Base-by-base conservation (phyloP, 2,888 invertebrate species). In the Sesamia inferens region DNA sequence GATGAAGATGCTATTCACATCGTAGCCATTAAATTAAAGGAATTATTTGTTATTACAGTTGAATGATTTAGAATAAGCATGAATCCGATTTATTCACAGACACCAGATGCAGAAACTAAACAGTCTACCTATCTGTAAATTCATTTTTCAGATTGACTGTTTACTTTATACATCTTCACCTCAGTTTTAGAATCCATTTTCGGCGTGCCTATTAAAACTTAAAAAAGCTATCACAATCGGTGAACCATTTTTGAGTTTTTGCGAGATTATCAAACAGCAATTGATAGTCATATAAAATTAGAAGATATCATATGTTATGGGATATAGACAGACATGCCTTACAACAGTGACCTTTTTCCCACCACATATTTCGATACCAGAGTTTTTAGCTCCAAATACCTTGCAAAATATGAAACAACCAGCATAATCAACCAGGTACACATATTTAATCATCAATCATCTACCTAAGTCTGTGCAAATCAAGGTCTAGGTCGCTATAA, bases 401-500 rank as follows among this genome's bases (percentile, higher is more conserved):
- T 11, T 13, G 10, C 57, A 22, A 39, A 55, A 48, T 63, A 14
- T n/a, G 39, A 11, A 24, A 48, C 19, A 22, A 13, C 3, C 31
- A 16, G 11, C 7, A 54, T 42, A 8, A 66, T 44, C 19, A 48
- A 5, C 61, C 24, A 57, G 51, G 19, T 62, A 67, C 48, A 16
- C 59, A 48, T 24, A 16, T 22, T 54, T n/a, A 24, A 51, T 67
- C 24, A 51, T 66, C 73, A 42, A 44, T 58, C 76, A 80, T 68
- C 58, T 57, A 31, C 62, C 57, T 31, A 61, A 13, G 11, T 47
- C 51, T 57, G 14, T 42, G 70, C 64, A 51, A 68, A 48, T 39
- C 64, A 78, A 79, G 71, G 76, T 55, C 80, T 76, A 67, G 70
- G 58, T 63, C 77, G 47, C 16, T 47, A 42, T 19, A 80, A 79